phyloP scores from a whole-genome alignment of 2,888 invertebrate genomes.

The Xestia xanthographa region DNA sequence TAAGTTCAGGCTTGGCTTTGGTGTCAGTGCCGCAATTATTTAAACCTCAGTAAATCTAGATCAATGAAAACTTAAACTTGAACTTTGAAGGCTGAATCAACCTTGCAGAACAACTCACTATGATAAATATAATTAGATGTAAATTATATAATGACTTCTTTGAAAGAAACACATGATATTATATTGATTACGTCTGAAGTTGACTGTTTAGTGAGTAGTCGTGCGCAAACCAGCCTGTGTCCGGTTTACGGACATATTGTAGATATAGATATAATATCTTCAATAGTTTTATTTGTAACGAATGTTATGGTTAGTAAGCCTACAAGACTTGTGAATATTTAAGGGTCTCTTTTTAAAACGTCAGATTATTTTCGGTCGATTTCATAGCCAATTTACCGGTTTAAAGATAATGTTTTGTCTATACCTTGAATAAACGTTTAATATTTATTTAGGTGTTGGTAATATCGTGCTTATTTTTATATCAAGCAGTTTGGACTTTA shows the following conservation, averaged over 20 bases:
- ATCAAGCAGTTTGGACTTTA: background rate
- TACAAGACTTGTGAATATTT: background rate
- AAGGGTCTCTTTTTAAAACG: constrained; percentile 1
- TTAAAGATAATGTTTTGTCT: constrained; percentile 8
- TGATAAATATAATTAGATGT: constrained; percentile 12
- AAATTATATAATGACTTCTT: constrained; percentile 16
- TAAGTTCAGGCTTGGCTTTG: constrained; percentile 87
- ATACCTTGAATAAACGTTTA: background rate
- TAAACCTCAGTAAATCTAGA: constrained; percentile 56
- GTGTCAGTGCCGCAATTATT: constrained; percentile 82
- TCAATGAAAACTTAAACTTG: constrained; percentile 13
- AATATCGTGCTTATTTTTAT: background rate
- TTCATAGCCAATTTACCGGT: background rate
- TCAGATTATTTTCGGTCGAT: constrained; percentile 25
- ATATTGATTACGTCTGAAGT: constrained; percentile 15
- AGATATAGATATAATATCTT: background rate
- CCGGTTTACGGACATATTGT: background rate
- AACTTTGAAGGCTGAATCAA: background rate
- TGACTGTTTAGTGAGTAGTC: constrained; percentile 4
- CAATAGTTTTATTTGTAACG: background rate
- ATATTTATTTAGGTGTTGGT: background rate
- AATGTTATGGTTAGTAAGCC: constrained; percentile 6
- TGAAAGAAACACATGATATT: constrained; percentile 19
- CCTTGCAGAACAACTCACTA: constrained; percentile 3
- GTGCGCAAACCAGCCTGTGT: background rate